These are phyloP conservation scores for Meriones unguiculatus DNA, from an alignment of 2,113 vertebrate genomes.

Conservation along the genomic window DNA sequence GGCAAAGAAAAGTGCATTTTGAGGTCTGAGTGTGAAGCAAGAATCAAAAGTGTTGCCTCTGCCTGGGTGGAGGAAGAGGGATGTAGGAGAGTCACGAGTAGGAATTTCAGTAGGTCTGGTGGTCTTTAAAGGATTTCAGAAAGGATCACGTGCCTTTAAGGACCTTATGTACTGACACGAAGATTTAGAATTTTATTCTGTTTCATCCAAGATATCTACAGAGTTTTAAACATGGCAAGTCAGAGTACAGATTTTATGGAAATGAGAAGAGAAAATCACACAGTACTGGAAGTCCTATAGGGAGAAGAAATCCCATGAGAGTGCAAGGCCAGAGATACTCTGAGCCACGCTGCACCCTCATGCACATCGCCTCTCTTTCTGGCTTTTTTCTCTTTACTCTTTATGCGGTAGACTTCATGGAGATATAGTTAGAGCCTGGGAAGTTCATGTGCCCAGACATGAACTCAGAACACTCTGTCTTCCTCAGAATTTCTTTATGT, in stretches of 20 bases:
- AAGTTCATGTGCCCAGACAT: background rate
- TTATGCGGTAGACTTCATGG: background rate
- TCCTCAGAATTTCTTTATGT: background rate
- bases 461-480: background rate
- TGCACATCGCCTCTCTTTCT: rapidly evolving
- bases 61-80: background rate
- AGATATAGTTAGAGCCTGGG: background rate
- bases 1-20: background rate
- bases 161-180: background rate
- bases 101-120: background rate
- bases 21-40: background rate
- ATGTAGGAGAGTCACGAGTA: background rate
- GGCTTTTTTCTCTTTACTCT: background rate
- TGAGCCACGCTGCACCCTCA: background rate
- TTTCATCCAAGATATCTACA: background rate
- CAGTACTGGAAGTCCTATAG: background rate
- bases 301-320: background rate
- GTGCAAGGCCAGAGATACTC: background rate
- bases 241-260: background rate
- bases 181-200: background rate
- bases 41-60: background rate
- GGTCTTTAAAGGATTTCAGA: background rate
- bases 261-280: background rate
- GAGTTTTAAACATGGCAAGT: background rate
- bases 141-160: background rate